Base-by-base conservation (phyloP, 2,888 invertebrate species). In the Nephrocerus scutellatus region DNA sequence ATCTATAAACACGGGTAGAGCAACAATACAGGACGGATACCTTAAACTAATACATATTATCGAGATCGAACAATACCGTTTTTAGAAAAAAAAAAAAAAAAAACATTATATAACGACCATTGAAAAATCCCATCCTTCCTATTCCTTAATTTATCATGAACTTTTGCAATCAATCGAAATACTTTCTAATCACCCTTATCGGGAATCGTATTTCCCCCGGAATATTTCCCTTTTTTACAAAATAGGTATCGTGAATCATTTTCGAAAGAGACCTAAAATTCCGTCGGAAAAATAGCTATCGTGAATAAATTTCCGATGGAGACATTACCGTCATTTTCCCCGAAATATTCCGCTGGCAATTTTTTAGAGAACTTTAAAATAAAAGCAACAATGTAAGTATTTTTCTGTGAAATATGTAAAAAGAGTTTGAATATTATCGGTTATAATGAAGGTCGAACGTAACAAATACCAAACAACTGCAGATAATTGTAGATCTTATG, bases 1-100 rank as follows among this genome's bases (percentile, higher is more conserved):
- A 4, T 20, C 39, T n/a, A 26, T 39, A 5, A 25, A 16, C 9
- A 32, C 14, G 6, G 39, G 39, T 16, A 22, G 22, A 26, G 30
- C 36, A 6, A 39, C 31, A 28, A 22, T 36, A 10, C 36, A 43
- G 21, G 18, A 36, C 5, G 36, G 32, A 10, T 25, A 36, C 23
- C 16, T 39, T 3, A 39, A 39, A 30, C 16, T 43, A 12, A 32
- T 43, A 13, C 39, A 43, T 5, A 28, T 34, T 5, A 31, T 39
- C n/a, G 32, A 39, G 7, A 2, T 36, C 9, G 22, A 23, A 5
- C 21, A 30, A 7, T 22, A 21, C n/a, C 21, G 5, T 30, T 29
- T 22, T 32, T 14, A 15, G 15, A 8, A 32, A 32, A 8, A 22
- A 15, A 5, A n/a, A 7, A n/a, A n/a, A n/a, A n/a, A n/a, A n/a